Evolutionary conservation across 2,888 invertebrate species (phyloP).

Genomic region (Drosophila melanosoma): DNA sequence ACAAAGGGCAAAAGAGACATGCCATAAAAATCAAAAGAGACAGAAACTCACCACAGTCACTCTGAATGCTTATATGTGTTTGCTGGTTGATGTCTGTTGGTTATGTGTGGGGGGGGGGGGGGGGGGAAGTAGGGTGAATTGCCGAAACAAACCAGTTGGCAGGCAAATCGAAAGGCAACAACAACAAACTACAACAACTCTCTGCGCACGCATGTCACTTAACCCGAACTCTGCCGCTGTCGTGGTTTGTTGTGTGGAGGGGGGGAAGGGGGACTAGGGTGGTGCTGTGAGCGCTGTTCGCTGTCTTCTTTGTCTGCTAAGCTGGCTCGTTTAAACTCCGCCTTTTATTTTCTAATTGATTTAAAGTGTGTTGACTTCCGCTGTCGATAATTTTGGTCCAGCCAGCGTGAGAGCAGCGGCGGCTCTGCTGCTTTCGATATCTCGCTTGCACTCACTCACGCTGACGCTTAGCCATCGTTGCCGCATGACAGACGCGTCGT

Average conservation of each 20-base stretch:
- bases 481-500: slow-evolving; percentile 55
- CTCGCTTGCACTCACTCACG: slow-evolving; percentile 29
- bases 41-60: slow-evolving; percentile 56
- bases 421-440: slow-evolving; percentile 10
- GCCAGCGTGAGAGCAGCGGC: slow-evolving; percentile 44
- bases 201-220: slow-evolving; percentile 65
- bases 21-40: slow-evolving; percentile 60
- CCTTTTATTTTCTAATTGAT: slow-evolving; percentile 83
- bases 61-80: not conserved
- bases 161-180: slow-evolving; percentile 65
- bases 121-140: not conserved
- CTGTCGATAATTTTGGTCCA: slow-evolving; percentile 82
- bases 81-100: not conserved
- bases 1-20: slow-evolving; percentile 30
- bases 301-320: slow-evolving; percentile 62
- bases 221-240: slow-evolving; percentile 30
- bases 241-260: not conserved
- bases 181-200: slow-evolving; percentile 41
- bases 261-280: not conserved
- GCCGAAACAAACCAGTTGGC: slow-evolving; percentile 60
- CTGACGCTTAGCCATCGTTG: slow-evolving; percentile 9
- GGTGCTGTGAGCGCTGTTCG: slow-evolving; percentile 20
- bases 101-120: not conserved
- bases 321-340: slow-evolving; percentile 80
- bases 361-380: slow-evolving; percentile 82